These are phyloP conservation scores for Lophotis ruficrista DNA, from an alignment of 2,113 vertebrate genomes.

Conservation along the genomic window DNA sequence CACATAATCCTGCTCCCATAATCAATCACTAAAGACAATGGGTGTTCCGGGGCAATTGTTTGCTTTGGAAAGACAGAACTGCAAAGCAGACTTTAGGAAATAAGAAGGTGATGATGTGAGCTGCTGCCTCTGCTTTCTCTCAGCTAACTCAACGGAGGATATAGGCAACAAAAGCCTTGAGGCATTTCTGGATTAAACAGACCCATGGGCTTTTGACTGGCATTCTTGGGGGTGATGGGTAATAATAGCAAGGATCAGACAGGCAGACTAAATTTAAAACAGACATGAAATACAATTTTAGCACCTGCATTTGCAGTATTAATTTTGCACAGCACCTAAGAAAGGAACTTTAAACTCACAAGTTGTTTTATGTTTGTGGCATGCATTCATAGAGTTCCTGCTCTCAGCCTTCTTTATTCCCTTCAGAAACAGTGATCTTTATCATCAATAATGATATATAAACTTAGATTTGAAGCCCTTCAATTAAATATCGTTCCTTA, in stretches of 20 bases:
- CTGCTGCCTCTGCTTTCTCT: not conserved
- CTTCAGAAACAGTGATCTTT: not conserved
- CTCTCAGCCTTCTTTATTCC: not conserved
- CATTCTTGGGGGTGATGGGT: not conserved
- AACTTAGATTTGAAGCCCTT: not conserved
- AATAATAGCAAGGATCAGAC: not conserved
- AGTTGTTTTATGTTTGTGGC: not conserved
- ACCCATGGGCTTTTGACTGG: not conserved
- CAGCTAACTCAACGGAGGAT: not conserved
- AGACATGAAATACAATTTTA: not conserved
- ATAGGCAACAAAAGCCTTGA: not conserved
- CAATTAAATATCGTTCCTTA: not conserved
- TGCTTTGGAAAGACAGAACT: not conserved
- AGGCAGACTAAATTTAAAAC: not conserved
- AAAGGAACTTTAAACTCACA: not conserved
- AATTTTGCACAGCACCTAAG: not conserved
- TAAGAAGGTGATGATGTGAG: not conserved
- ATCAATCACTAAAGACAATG: rapidly evolving
- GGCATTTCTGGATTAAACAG: not conserved
- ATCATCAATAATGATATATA: not conserved
- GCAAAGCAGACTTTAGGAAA: not conserved
- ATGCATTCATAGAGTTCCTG: not conserved
- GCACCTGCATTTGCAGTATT: not conserved
- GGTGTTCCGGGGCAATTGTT: not conserved
- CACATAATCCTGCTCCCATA: not conserved